A percentile compares a stretch with the other conserved stretches of the same genome.
Conservation (phyloP, 2,113 vertebrate species). For the Salvelinus sp. region DNA sequence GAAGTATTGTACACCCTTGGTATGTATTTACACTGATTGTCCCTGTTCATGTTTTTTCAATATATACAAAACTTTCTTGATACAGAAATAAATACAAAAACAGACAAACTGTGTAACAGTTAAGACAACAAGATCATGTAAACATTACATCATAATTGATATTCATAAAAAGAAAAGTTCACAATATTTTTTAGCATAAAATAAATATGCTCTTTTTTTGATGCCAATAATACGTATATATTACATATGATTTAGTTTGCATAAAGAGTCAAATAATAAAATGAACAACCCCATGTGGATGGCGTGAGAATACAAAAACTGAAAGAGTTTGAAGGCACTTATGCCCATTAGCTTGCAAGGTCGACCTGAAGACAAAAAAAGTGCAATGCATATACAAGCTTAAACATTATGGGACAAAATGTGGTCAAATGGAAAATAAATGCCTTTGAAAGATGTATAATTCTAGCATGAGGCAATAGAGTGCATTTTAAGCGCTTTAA, state of each 20-base stretch:
- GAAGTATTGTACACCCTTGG: background rate
- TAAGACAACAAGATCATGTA: conserved; percentile 61
- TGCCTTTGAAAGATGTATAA: background rate
- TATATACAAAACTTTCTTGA: conserved; percentile 54
- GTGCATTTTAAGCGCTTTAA: background rate
- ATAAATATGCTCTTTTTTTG: conserved; percentile 60
- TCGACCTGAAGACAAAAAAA: conserved; percentile 40
- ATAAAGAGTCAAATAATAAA: conserved; percentile 43
- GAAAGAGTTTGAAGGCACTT: conserved; percentile 53
- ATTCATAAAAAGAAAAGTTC: conserved; percentile 31
- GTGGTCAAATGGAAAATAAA: background rate
- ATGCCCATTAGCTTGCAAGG: conserved; percentile 34
- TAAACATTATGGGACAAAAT: background rate
- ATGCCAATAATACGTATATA: conserved; percentile 49
- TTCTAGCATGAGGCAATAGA: background rate
- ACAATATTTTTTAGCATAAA: conserved; percentile 48
- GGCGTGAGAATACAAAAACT: conserved; percentile 23
- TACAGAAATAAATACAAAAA: conserved; percentile 60
- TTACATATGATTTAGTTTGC: conserved; percentile 48
- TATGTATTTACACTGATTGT: conserved; percentile 24
- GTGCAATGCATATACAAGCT: conserved; percentile 3
- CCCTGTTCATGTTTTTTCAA: conserved; percentile 28
- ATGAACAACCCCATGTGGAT: conserved; percentile 23
- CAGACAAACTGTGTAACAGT: conserved; percentile 62
- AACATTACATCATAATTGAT: conserved; percentile 54